phyloP scores from a whole-genome alignment of 2,113 vertebrate genomes.

The Procavia capensis region DNA sequence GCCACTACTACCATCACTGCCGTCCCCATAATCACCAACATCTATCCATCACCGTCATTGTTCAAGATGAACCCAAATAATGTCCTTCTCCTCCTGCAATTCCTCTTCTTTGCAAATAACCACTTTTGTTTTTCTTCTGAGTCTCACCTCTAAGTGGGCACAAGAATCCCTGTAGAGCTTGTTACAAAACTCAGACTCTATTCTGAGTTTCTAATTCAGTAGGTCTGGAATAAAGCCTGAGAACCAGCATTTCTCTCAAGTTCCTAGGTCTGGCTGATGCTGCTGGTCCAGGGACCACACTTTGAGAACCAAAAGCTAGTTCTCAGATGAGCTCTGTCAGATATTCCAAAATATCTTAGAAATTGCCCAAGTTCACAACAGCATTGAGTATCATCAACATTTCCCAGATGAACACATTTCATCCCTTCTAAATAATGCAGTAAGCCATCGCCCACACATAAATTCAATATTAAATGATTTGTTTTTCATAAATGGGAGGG shows the following conservation, averaged over 20 bases:
- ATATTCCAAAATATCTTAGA: not conserved
- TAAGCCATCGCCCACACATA: fast-evolving
- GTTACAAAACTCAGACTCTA: too few species aligned
- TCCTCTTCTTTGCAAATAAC: too few species aligned
- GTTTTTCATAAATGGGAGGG: fast-evolving
- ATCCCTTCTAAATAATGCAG: not conserved
- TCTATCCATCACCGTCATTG: fast-evolving
- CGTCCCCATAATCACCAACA: not conserved
- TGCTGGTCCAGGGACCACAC: not conserved
- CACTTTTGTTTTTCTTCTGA: not conserved
- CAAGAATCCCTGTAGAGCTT: not conserved
- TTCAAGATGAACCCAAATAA: not conserved
- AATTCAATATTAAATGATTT: too few species aligned
- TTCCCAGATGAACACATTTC: not conserved
- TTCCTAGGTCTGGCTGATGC: not conserved
- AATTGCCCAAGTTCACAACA: fast-evolving
- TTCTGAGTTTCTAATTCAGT: not conserved
- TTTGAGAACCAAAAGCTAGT: not conserved
- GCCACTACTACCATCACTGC: not conserved
- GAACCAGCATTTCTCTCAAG: not conserved
- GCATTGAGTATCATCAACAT: fast-evolving
- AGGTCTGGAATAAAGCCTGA: fast-evolving
- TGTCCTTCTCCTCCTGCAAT: not conserved
- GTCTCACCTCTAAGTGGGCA: too few species aligned
- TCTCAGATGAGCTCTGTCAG: not conserved